A percentile compares a stretch with the other conserved stretches of the same genome.
Evolutionary conservation across 2,888 invertebrate species (phyloP).

Genomic region (Ypsolopha sequella): DNA sequence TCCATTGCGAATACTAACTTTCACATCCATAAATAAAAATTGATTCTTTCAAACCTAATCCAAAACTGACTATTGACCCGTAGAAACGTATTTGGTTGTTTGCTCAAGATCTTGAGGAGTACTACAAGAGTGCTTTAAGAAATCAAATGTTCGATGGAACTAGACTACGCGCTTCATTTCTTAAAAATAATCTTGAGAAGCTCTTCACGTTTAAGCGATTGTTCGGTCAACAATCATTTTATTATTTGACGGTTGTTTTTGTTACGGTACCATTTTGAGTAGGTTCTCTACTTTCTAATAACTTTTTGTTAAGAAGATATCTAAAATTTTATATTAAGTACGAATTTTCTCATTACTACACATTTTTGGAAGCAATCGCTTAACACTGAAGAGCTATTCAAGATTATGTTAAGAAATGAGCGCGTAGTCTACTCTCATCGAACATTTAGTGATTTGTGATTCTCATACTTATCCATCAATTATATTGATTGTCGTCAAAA

Average conservation of each 20-base stretch:
- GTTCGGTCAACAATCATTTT: constrained; percentile 6
- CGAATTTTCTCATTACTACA: no score
- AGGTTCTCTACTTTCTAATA: no score
- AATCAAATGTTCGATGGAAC: constrained; percentile 5
- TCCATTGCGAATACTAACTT: not conserved
- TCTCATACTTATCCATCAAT: no score
- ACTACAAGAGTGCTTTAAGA: constrained; percentile 4
- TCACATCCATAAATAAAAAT: not conserved
- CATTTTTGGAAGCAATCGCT: no score
- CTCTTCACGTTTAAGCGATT: constrained; percentile 7
- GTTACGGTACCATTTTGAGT: not conserved
- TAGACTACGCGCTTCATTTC: constrained; percentile 14
- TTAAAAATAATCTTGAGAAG: constrained; percentile 10
- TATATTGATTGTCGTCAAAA: no score
- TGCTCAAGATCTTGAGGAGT: constrained; percentile 7
- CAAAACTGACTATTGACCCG: constrained; percentile 9
- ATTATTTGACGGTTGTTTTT: not conserved
- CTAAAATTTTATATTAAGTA: no score
- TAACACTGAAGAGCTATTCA: no score
- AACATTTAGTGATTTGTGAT: no score
- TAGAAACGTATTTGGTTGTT: constrained; percentile 10
- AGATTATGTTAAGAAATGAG: no score
- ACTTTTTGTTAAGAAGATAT: no score
- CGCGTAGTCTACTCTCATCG: no score
- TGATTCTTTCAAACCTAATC: not conserved